phyloP scores from a whole-genome alignment of 2,113 vertebrate genomes.

The Hemicordylus capensis region DNA sequence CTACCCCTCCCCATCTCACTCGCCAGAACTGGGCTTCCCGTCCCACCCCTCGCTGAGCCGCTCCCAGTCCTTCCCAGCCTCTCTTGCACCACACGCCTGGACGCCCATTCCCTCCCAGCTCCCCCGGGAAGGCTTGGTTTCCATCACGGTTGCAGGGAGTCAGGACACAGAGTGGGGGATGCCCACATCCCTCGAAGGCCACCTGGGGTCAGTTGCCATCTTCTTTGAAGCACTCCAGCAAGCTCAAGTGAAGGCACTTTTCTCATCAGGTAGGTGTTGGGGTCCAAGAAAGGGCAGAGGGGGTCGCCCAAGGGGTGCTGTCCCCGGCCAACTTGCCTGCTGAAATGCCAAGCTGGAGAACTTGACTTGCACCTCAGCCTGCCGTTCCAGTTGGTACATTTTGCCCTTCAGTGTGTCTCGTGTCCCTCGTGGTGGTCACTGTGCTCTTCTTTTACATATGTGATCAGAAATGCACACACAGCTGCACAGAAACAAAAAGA shows the following conservation, averaged over 20 bases:
- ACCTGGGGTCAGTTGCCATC: slow-evolving; percentile 91
- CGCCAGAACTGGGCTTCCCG: slow-evolving; percentile 76
- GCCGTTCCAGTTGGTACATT: neutral
- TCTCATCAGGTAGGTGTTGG: slow-evolving; percentile 75
- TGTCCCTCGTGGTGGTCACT: neutral
- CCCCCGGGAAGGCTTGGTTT: slow-evolving; percentile 78
- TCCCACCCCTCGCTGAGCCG: slow-evolving; percentile 78
- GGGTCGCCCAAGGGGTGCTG: neutral
- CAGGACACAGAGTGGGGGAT: slow-evolving; percentile 97
- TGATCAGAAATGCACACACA: too few species aligned
- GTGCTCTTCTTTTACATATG: too few species aligned
- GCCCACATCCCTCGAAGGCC: slow-evolving; percentile 92
- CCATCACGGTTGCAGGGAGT: slow-evolving; percentile 87
- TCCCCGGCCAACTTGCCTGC: neutral
- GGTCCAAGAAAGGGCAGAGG: neutral
- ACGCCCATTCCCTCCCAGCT: slow-evolving; percentile 56
- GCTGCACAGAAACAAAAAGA: neutral
- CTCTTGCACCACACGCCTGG: slow-evolving; percentile 72
- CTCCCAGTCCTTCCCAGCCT: slow-evolving; percentile 90
- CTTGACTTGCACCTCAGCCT: neutral
- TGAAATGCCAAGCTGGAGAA: neutral
- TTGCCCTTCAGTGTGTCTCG: neutral
- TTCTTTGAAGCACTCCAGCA: slow-evolving; percentile 91
- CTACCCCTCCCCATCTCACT: slow-evolving; percentile 59
- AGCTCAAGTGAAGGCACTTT: slow-evolving; percentile 76